Base-by-base conservation (phyloP, 2,113 vertebrate genomes). In the Petaurus breviceps region DNA sequence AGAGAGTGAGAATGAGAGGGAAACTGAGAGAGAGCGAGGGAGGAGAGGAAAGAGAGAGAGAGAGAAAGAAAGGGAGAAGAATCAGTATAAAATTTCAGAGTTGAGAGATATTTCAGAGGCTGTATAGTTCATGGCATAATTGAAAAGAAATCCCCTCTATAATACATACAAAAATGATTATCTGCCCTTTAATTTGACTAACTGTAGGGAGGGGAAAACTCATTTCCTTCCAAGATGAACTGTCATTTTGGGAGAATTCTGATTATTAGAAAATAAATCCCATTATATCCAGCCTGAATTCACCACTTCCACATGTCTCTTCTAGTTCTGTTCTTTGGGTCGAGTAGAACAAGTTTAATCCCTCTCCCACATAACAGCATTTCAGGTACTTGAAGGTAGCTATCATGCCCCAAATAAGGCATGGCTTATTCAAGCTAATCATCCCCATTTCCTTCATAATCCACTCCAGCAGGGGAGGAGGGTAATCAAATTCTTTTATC, bases 1-100 rank as follows among this genome's bases (percentile, higher is more conserved):
- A n/a, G 61, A 68, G 37, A 37, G 28, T 5, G 4, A 68, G 61
- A n/a, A 37, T n/a, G 14, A 37, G 14, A 77, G 61, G 14, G 61
- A 14, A 12, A n/a, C 0, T 7, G 3, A 19, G 37, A n/a, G 37
- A 9, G 1, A 84, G 16, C 0, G 19, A 23, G n/a, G 16, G 19
- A n/a, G 37, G 16, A n/a, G 5, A 7, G 4, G 28, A 68, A 28
- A 68, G 9, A 28, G 55, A 61, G 28, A 31, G 0, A 28, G 26
- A 11, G 2, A 28, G 55, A 31, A 0, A 31, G 9, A 28, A 28
- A 37, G 57, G 8, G 10, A 68, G 12, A 37, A 3, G 6, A 22
- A 77, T n/a, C 61, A 43, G n/a, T 8, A 77, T 31, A 37, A n/a
- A 77, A 77, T 77, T 77, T 43, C 37, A 77, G n/a, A 77, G 11